Evolutionary conservation across 2,888 invertebrate genomes (phyloP).

Genomic region (Phorcus lineatus): DNA sequence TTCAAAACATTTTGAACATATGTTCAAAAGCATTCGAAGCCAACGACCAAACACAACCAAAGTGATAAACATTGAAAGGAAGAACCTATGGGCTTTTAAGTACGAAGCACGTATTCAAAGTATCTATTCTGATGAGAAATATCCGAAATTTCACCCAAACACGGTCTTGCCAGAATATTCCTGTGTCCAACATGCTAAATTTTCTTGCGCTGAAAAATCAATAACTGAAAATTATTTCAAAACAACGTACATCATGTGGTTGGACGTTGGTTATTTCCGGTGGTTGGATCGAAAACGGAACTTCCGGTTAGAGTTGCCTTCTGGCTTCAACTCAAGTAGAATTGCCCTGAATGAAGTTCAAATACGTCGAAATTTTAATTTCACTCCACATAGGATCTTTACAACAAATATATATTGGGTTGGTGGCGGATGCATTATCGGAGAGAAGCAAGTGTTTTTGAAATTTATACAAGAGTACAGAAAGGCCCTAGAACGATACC

Average conservation of each 20-base stretch:
- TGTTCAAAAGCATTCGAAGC: not conserved
- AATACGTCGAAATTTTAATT: not conserved
- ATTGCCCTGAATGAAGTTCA: conserved; percentile 33
- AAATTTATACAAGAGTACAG: conserved; percentile 20
- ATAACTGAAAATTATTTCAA: not conserved
- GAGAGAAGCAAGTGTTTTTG: not conserved
- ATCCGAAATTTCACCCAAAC: conserved; percentile 32
- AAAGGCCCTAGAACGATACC: not conserved
- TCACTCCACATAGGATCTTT: conserved; percentile 37
- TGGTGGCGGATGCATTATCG: conserved; percentile 46
- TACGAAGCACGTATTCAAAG: not conserved
- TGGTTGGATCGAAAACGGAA: conserved; percentile 19
- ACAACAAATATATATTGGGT: conserved; percentile 46
- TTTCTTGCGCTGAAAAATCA: conserved; percentile 3
- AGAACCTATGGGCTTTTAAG: conserved; percentile 27
- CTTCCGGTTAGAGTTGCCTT: conserved; percentile 40
- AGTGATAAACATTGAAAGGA: conserved; percentile 11
- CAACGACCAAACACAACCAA: not conserved
- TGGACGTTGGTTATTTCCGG: conserved; percentile 36
- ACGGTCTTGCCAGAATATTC: conserved; percentile 31
- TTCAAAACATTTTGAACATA: conserved; percentile 4
- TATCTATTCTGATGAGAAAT: conserved; percentile 3
- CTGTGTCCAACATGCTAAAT: conserved; percentile 30
- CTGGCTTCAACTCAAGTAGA: conserved; percentile 28
- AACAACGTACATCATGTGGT: conserved; percentile 31